Base-by-base conservation (phyloP, 2,113 vertebrate species). In the Corythoichthys haematopterus region DNA sequence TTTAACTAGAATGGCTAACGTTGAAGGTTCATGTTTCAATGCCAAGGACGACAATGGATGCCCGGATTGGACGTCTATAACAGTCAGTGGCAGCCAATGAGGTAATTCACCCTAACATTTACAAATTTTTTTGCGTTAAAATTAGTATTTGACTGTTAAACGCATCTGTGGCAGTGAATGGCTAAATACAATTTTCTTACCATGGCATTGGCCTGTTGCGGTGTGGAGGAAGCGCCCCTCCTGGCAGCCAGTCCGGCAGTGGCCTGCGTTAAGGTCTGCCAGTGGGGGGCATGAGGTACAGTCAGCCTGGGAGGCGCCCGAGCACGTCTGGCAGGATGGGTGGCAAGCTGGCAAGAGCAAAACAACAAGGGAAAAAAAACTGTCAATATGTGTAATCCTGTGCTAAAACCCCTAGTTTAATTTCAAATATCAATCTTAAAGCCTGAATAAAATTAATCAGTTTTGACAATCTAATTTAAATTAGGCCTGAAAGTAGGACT, bases 221-320 rank as follows among this genome's bases (percentile, higher is more conserved):
- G 62, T 0, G 53, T 66, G 40, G 62, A 88, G 77, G 84, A 78
- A 90, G 3, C 20, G 48, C 0, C 83, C 85, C 1, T 90, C 87
- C 6, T 64, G 66, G 75, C 88, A 90, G 77, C 58, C 65, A 0
- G 79, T 82, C 62, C 77, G 71, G 75, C 88, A 90, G 80, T 78
- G 78, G 58, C 88, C 87, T 3, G 11, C 68, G n/a, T 75, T 77
- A 2, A 84, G 68, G 38, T 77, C 69, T 35, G 72, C 76, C 64
- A 13, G 48, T 1, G 12, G 45, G 36, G 85, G 70, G 35, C 88
- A 90, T 56, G 82, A 81, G 62, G 72, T 61, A 74, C 88, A 90
- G 81, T 87, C 87, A 0, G 87, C 83, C 76, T 86, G 84, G 11
- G 87, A 90, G 3, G 84, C 43, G 5, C 87, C 87, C 0, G 77